These are phyloP conservation scores for Mythimna vitellina DNA, from an alignment of 2,888 invertebrate species.

Conservation along the genomic window DNA sequence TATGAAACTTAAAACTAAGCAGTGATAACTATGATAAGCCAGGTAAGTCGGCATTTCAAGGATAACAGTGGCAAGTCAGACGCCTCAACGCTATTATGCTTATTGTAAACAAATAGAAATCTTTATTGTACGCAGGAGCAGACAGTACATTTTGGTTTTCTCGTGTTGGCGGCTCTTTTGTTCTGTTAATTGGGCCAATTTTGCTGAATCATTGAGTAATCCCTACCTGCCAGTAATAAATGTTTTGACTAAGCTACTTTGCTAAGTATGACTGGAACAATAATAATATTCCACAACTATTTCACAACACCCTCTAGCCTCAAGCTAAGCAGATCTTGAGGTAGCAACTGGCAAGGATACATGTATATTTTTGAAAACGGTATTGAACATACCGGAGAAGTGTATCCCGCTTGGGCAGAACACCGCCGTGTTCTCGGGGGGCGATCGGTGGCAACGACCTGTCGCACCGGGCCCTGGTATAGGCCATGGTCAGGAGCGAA, in stretches of 20 bases:
- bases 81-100: slow-evolving; percentile 80
- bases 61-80: slow-evolving; percentile 83
- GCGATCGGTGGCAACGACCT: too few species aligned
- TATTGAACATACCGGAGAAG: too few species aligned
- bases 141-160: slow-evolving; percentile 72
- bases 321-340: too few species aligned
- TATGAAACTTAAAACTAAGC: slow-evolving; percentile 38
- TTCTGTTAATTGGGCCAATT: slow-evolving; percentile 45
- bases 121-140: slow-evolving; percentile 68
- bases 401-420: too few species aligned
- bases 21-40: slow-evolving; percentile 51
- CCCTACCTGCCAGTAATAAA: slow-evolving; percentile 1
- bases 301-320: too few species aligned
- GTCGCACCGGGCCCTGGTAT: too few species aligned
- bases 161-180: slow-evolving; percentile 77
- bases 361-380: too few species aligned
- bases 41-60: slow-evolving; percentile 75
- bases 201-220: slow-evolving; percentile 52
- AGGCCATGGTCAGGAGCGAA: too few species aligned
- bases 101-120: slow-evolving; percentile 76
- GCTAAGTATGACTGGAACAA: neutral
- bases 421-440: too few species aligned
- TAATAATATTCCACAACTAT: too few species aligned
- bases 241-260: neutral
- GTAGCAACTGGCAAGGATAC: too few species aligned